Evolutionary conservation across 2,797 vertebrate genomes (phyloP), one percentile per base, ranked within the genome.

Genomic region (Tiaroga cobitis): DNA sequence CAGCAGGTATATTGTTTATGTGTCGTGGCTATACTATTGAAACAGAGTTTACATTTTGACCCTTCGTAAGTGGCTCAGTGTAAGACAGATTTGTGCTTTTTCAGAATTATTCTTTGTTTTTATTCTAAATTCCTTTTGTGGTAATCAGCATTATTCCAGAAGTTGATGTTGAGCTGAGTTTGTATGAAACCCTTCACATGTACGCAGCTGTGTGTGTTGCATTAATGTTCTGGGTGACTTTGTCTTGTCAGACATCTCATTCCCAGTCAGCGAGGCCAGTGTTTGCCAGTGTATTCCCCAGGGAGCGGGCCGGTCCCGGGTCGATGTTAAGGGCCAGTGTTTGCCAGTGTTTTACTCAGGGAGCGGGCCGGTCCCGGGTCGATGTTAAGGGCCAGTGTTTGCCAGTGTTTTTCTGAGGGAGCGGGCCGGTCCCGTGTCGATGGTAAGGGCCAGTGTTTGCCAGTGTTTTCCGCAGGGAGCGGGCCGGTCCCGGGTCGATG

Each of bases 181-280:
- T 54, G 49, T 7, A 18, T 51, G 16, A 54, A 54, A 54, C 19
- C 51, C 51, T 54, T 54, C 51, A 54, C 46, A 21, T 21, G 51
- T 56, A 21, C 32, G 26, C 72, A 49, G 73, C 5, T 75, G 73
- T 75, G 19, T 61, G 59, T 61, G 59, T 13, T 59, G 56, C 51
- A 9, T 51, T 54, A 5, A 24, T 51, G 83, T 89, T 84, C 86
- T 54, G 61, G 37, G 24, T 26, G 87, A 89, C 89, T 91, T 93
- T 91, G 91, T 86, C 75, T 81, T 84, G 90, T 91, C 59, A 83
- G 72, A 82, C 56, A 46, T 76, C 73, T 80, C 67, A 65, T 68
- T 76, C 80, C 79, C 26, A 74, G 81, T 84, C 82, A 70, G 54
- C 21, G 67, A 6, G 69, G 63, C 34, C 69, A 77, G 59, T 29